These are phyloP conservation scores for Carpatolechia fugitivella DNA, from an alignment of 2,888 invertebrate species.

Conservation along the genomic window DNA sequence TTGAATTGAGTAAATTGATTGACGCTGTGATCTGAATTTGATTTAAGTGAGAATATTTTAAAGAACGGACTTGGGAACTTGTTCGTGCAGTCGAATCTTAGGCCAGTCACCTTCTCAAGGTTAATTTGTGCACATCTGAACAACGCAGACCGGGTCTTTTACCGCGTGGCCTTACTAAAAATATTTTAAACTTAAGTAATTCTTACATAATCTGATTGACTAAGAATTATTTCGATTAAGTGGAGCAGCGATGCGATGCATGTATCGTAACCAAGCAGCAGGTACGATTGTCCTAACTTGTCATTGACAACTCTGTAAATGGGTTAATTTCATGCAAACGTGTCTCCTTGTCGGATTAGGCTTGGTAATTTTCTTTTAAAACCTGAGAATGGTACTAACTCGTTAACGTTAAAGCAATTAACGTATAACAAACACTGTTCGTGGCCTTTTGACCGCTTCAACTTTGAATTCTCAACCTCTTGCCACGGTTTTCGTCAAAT, in stretches of 20 bases:
- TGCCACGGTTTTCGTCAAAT: not conserved
- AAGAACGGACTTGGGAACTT: not conserved
- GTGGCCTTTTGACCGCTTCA: conserved; percentile 1
- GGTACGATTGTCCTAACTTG: not conserved
- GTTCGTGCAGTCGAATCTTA: conserved; percentile 13
- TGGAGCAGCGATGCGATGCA: not conserved
- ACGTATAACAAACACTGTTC: conserved; percentile 13
- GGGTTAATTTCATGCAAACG: conserved; percentile 35
- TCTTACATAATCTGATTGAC: not conserved
- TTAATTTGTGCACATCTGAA: conserved; percentile 26
- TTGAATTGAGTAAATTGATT: not conserved
- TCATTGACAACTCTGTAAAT: conserved; percentile 8
- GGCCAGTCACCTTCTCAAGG: conserved; percentile 53
- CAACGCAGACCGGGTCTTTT: not conserved
- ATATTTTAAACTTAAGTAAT: not conserved
- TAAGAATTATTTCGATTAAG: too few species aligned
- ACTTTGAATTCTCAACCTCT: not conserved
- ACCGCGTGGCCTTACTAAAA: not conserved
- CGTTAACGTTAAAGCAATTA: conserved; percentile 23
- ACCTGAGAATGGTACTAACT: not conserved
- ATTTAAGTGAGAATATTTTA: not conserved
- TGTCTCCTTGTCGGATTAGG: conserved; percentile 8
- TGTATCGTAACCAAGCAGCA: too few species aligned
- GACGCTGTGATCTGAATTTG: not conserved
- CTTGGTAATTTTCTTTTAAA: not conserved